A percentile compares a stretch with the other conserved stretches of the same genome.
These are phyloP conservation scores for Drosophila basisetae DNA, from an alignment of 2,888 invertebrate genomes.

Conservation along the genomic window DNA sequence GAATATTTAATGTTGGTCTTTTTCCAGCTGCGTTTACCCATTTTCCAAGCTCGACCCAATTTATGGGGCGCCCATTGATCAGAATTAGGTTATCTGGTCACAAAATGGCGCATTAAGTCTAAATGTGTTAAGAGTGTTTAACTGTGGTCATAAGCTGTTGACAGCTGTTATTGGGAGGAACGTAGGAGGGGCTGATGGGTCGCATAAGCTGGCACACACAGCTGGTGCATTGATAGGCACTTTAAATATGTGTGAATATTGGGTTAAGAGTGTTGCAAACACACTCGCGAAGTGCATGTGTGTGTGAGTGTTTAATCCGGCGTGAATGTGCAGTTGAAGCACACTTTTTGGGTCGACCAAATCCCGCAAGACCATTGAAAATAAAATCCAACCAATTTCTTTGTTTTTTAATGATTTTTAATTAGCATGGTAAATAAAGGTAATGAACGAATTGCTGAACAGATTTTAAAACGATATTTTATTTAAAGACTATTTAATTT, in stretches of 20 bases:
- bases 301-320: conserved; percentile 26
- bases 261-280: conserved; percentile 66
- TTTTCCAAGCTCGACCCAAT: neutral
- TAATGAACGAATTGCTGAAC: neutral
- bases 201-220: conserved; percentile 48
- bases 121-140: conserved; percentile 44
- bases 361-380: conserved; percentile 1
- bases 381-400: conserved; percentile 11
- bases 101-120: conserved; percentile 39
- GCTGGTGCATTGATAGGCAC: conserved; percentile 50
- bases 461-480: neutral
- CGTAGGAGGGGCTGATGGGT: neutral
- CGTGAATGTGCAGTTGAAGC: conserved; percentile 32
- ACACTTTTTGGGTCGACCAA: conserved; percentile 39
- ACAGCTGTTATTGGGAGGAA: conserved; percentile 10
- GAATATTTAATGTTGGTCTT: neutral
- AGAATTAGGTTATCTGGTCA: conserved; percentile 18
- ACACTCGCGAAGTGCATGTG: conserved; percentile 2
- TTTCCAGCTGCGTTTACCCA: neutral
- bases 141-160: conserved; percentile 35
- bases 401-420: neutral
- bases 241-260: conserved; percentile 43
- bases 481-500: neutral
- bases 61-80: conserved; percentile 4
- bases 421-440: neutral